phyloP scores from a whole-genome alignment of 1,140 invertebrate species.

The Mercenaria mercenaria region DNA sequence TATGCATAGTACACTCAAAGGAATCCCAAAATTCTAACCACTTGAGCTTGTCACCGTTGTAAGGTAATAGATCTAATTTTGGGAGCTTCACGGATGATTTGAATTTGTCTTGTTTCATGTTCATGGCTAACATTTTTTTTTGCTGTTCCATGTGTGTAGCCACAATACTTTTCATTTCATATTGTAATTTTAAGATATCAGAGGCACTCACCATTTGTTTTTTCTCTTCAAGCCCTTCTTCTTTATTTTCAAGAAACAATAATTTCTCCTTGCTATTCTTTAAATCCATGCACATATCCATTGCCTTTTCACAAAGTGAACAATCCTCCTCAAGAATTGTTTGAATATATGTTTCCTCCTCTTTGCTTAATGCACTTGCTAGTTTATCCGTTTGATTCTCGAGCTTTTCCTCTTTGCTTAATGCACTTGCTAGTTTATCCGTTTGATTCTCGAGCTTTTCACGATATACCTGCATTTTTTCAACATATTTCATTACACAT shows the following conservation, averaged over 20 bases:
- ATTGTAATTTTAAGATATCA: neutral
- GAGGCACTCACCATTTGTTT: neutral
- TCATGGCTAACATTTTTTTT: neutral
- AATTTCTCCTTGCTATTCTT: neutral
- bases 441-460: too few relatives aligned
- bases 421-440: too few relatives aligned
- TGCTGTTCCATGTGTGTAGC: neutral
- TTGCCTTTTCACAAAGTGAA: neutral
- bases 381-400: neutral
- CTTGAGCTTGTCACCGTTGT: neutral
- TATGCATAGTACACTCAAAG: neutral
- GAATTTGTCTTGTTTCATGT: neutral
- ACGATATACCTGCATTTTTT: neutral
- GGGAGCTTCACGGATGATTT: neutral
- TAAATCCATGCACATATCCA: too few relatives aligned
- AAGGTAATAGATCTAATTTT: neutral
- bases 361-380: neutral
- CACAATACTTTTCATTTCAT: neutral
- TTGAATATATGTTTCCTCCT: neutral
- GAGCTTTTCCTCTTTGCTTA: too few relatives aligned
- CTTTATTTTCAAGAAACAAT: neutral
- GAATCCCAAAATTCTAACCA: neutral
- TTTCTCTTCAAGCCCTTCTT: neutral
- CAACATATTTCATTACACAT: neutral
- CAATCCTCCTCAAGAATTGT: neutral